Evolutionary conservation across 2,113 vertebrate genomes (phyloP).

Genomic region (Melanerpes formicivorus): DNA sequence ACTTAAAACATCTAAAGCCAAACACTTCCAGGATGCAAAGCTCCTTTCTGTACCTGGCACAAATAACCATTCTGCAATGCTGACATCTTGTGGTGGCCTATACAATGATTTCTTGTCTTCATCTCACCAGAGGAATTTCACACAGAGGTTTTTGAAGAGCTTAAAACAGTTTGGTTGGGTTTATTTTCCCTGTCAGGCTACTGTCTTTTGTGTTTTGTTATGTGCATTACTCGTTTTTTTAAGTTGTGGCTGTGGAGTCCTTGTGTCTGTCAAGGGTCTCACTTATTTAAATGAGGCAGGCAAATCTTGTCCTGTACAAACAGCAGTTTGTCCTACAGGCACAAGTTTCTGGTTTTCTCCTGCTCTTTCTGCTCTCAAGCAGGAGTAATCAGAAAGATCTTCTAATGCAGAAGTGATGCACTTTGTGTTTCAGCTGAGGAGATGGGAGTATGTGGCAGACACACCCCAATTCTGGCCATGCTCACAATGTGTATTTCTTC

Average conservation of each 20-base stretch:
- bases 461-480: not conserved
- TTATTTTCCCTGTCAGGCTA: not conserved
- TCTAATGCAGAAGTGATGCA: not conserved
- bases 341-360: not conserved
- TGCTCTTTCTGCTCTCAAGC: not conserved
- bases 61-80: constrained; percentile 43
- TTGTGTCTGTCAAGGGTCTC: accelerated
- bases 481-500: not conserved
- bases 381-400: not conserved
- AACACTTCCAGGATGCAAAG: not conserved
- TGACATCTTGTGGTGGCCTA: constrained; percentile 55
- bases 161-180: accelerated
- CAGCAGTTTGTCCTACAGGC: not conserved
- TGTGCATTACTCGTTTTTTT: not conserved
- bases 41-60: not conserved
- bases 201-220: not conserved
- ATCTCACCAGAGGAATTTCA: not conserved
- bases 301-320: not conserved
- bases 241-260: not conserved
- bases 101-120: not conserved
- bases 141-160: not conserved
- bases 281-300: not conserved
- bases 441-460: not conserved
- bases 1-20: not conserved
- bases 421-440: not conserved